A percentile compares a stretch with the other conserved stretches of the same genome.
Conservation (phyloP, 2,888 invertebrate species). For the Drosophila setosimentum region DNA sequence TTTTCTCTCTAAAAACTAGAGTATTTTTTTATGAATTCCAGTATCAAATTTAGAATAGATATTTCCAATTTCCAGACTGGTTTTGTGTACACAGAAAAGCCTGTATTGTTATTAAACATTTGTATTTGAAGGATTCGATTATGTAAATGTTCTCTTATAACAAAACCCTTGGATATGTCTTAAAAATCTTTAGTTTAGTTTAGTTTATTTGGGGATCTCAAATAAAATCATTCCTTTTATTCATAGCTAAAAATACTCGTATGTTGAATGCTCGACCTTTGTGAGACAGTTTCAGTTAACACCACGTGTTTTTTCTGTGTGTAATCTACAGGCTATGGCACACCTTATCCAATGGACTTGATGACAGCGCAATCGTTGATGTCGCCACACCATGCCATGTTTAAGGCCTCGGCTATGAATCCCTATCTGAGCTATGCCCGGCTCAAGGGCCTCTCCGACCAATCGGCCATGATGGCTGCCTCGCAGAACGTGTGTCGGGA, state of each 20-base stretch:
- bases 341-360: slow-evolving; percentile 90
- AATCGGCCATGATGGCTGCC: slow-evolving; percentile 87
- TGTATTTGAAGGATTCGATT: too few species aligned
- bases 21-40: too few species aligned
- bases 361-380: slow-evolving; percentile 91
- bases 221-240: neutral
- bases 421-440: slow-evolving; percentile 95
- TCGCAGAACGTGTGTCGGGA: slow-evolving; percentile 93
- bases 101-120: too few species aligned
- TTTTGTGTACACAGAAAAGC: too few species aligned
- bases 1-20: too few species aligned
- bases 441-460: slow-evolving; percentile 88
- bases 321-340: slow-evolving; percentile 84
- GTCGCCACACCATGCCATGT: slow-evolving; percentile 90
- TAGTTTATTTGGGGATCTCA: neutral
- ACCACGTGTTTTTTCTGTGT: neutral
- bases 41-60: too few species aligned
- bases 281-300: neutral
- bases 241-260: neutral
- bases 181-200: too few species aligned
- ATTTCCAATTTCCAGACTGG: too few species aligned
- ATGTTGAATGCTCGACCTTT: neutral
- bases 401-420: slow-evolving; percentile 90
- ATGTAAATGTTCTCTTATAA: too few species aligned
- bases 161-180: too few species aligned